Evolutionary conservation across 2,797 vertebrate genomes (phyloP).

Genomic region (Sardinella longiceps): DNA sequence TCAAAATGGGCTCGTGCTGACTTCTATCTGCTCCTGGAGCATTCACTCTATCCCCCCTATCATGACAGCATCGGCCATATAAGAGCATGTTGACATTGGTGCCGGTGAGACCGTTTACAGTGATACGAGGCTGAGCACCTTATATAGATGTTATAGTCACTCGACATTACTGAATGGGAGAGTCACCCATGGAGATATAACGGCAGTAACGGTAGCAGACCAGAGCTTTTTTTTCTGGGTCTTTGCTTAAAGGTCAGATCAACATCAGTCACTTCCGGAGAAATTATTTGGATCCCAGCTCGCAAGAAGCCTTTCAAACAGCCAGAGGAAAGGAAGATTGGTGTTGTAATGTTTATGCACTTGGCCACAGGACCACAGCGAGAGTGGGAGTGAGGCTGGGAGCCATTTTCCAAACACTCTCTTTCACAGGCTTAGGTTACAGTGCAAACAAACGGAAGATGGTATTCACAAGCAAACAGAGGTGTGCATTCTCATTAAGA

Average conservation of each 20-base stretch:
- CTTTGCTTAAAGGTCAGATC: slow-evolving; percentile 10
- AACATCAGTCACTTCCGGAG: slow-evolving; percentile 9
- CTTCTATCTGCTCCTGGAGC: slow-evolving; percentile 18
- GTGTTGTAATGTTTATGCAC: neutral
- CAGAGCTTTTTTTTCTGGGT: neutral
- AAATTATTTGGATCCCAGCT: slow-evolving; percentile 38
- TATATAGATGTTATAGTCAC: slow-evolving; percentile 71
- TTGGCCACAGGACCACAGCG: neutral
- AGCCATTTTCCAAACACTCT: slow-evolving; percentile 23
- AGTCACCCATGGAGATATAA: slow-evolving; percentile 44
- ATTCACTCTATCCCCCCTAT: slow-evolving; percentile 42
- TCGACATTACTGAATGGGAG: slow-evolving; percentile 58
- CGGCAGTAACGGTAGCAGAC: slow-evolving; percentile 38
- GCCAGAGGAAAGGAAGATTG: neutral
- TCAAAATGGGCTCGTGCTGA: neutral
- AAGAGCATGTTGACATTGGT: slow-evolving; percentile 75
- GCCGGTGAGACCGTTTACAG: slow-evolving; percentile 62
- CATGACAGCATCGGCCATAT: slow-evolving; percentile 72
- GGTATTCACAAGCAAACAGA: slow-evolving; percentile 60
- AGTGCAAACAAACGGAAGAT: slow-evolving; percentile 61
- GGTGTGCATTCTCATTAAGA: slow-evolving; percentile 58
- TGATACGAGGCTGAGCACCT: slow-evolving; percentile 62
- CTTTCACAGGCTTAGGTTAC: slow-evolving; percentile 58
- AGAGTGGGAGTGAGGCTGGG: neutral
- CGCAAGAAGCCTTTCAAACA: slow-evolving; percentile 11